Percentiles rank a stretch among this genome's conserved stretches.
These are phyloP conservation scores for Mamestra configurata DNA, from an alignment of 1,140 invertebrate species.

Conservation along the genomic window DNA sequence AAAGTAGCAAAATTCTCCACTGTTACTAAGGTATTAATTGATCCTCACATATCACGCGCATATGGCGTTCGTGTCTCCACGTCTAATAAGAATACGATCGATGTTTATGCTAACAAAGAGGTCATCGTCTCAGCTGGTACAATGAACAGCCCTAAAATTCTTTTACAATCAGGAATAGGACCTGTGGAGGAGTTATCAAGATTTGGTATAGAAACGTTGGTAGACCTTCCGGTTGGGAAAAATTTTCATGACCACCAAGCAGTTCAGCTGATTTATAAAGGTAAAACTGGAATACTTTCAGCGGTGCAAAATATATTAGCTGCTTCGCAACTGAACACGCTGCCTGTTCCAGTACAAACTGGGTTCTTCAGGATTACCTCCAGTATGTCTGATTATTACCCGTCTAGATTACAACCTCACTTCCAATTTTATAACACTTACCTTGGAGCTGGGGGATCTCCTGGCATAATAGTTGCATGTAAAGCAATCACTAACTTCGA, in stretches of 20 bases:
- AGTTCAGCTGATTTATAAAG: constrained; percentile 68
- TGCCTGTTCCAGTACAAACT: constrained; percentile 71
- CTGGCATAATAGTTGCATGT: constrained; percentile 91
- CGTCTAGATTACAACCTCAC: constrained; percentile 62
- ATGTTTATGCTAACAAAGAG: constrained; percentile 80
- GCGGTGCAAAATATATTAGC: constrained; percentile 68
- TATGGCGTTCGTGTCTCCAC: constrained; percentile 89
- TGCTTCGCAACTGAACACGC: constrained; percentile 65
- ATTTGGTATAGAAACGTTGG: constrained; percentile 87
- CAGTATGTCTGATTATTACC: constrained; percentile 42
- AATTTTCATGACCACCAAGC: constrained; percentile 91
- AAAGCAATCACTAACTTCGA: constrained; percentile 90
- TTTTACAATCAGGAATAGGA: constrained; percentile 92
- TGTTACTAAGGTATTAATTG: constrained; percentile 89
- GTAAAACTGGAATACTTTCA: constrained; percentile 66
- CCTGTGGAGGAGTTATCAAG: constrained; percentile 88
- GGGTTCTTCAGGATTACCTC: constrained; percentile 70
- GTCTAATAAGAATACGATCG: constrained; percentile 78
- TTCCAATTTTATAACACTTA: constrained; percentile 77
- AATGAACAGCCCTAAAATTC: constrained; percentile 90
- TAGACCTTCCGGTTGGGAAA: constrained; percentile 91
- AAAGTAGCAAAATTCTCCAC: constrained; percentile 72
- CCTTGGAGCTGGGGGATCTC: constrained; percentile 78
- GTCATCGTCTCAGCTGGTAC: constrained; percentile 92
- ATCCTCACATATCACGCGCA: constrained; percentile 89